Evolutionary conservation across 2,113 vertebrate species (phyloP), one percentile per base, ranked within the genome.

Genomic region (Misgurnus anguillicaudatus): DNA sequence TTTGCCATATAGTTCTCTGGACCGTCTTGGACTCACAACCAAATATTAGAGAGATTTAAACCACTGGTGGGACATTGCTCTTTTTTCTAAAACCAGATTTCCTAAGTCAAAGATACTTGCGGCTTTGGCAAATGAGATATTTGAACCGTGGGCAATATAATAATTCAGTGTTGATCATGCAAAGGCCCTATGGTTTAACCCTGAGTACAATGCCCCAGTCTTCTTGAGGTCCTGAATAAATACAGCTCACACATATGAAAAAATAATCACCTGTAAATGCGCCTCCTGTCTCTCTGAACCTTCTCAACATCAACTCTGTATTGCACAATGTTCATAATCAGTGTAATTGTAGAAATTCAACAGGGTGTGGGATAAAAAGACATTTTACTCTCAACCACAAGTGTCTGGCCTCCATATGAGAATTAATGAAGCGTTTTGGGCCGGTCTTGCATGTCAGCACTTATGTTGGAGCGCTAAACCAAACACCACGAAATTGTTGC

Each of bases 381-480:
- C 17, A 86, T 75, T 79, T 70, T 72, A 78, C 71, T 58, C 71
- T 31, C n/a, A 11, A 51, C 77, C 64, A 64, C 55, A 70, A 79
- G 66, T 66, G 74, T 85, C 84, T 87, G 85, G 80, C 62, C 71
- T 85, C 83, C 80, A 87, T 78, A 80, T 87, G 86, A 86, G 82
- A 84, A 77, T 79, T 57, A 87, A 88, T 80, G 74, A 81, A 77
- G 80, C 68, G 47, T 88, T 87, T 48, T 83, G 55, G 76, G 41
- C 83, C 64, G 24, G 82, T 87, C 75, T 53, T 82, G 64, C 74
- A 65, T 58, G 31, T 64, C 60, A n/a, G 63, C 72, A 65, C 60
- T 86, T 87, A 83, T 85, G 79, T 81, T 83, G 82, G 85, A 78
- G 58, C 36, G 55, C 41, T 64, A 53, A 67, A 39, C 62, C 45